Conservation (phyloP, 1,140 invertebrate species). For the Aethina tumida region DNA sequence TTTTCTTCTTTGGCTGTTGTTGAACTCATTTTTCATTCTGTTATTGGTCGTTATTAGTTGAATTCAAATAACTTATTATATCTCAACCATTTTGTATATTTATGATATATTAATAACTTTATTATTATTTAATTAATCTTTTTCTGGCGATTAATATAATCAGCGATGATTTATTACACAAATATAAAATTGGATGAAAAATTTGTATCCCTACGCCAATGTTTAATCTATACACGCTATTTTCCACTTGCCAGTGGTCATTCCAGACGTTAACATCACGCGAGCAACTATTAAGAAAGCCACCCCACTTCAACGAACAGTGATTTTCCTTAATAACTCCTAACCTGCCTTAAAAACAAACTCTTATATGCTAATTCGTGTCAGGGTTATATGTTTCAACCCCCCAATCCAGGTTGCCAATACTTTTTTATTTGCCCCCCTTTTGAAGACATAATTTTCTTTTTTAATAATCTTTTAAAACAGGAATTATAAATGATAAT, state of each 20-base stretch:
- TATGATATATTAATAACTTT: too few relatives aligned
- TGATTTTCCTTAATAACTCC: conserved; percentile 11
- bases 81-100: not conserved
- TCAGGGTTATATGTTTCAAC: conserved; percentile 13
- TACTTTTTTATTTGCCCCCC: not conserved
- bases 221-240: conserved; percentile 26
- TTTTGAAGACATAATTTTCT: not conserved
- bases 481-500: too few relatives aligned
- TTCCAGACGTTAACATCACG: conserved; percentile 17
- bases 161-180: not conserved
- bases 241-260: conserved; percentile 25
- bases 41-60: too few relatives aligned
- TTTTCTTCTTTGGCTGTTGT: too few relatives aligned
- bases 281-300: conserved; percentile 21
- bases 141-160: not conserved
- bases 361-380: conserved; percentile 10
- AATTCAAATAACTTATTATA: not conserved
- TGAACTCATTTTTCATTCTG: too few relatives aligned
- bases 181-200: not conserved
- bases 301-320: conserved; percentile 10
- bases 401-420: not conserved
- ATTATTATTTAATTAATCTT: too few relatives aligned
- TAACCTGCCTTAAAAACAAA: conserved; percentile 15
- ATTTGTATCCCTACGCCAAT: conserved; percentile 16
- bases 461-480: too few relatives aligned